phyloP scores from a whole-genome alignment of 2,888 invertebrate genomes.

The Horisme vitalbata region DNA sequence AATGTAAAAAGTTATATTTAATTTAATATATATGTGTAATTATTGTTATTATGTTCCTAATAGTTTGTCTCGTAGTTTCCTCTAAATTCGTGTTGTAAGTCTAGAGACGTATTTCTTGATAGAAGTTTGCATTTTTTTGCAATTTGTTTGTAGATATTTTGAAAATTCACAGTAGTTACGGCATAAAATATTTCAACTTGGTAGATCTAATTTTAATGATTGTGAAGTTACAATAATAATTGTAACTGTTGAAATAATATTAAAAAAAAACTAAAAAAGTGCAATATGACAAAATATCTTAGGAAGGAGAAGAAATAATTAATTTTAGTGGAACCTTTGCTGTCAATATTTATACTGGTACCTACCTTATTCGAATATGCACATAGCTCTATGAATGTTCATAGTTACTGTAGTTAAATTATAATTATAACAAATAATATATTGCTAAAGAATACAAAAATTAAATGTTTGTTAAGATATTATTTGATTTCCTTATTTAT shows the following conservation, averaged over 20 bases:
- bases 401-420: conserved; percentile 74
- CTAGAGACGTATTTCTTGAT: conserved; percentile 27
- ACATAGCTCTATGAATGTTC: conserved; percentile 52
- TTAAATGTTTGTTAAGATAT: conserved; percentile 81
- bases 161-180: conserved; percentile 18
- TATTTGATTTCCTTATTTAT: conserved; percentile 27
- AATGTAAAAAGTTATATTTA: conserved; percentile 74
- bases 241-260: conserved; percentile 5
- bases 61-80: conserved; percentile 67
- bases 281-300: conserved; percentile 71
- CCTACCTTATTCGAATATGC: conserved; percentile 50
- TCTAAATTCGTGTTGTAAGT: conserved; percentile 52
- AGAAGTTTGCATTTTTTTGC: conserved; percentile 27
- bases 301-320: conserved; percentile 52
- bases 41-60: conserved; percentile 80
- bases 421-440: conserved; percentile 81
- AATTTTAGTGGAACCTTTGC: conserved; percentile 37
- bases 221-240: background rate
- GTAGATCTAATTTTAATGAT: conserved; percentile 23
- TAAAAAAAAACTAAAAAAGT: conserved; percentile 38
- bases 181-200: conserved; percentile 13
- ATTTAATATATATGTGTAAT: conserved; percentile 68
- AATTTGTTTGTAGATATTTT: conserved; percentile 27
- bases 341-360: conserved; percentile 58
- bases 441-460: conserved; percentile 78